Conservation (phyloP, 2,888 invertebrate species). For the Drosophila mayaguana region DNA sequence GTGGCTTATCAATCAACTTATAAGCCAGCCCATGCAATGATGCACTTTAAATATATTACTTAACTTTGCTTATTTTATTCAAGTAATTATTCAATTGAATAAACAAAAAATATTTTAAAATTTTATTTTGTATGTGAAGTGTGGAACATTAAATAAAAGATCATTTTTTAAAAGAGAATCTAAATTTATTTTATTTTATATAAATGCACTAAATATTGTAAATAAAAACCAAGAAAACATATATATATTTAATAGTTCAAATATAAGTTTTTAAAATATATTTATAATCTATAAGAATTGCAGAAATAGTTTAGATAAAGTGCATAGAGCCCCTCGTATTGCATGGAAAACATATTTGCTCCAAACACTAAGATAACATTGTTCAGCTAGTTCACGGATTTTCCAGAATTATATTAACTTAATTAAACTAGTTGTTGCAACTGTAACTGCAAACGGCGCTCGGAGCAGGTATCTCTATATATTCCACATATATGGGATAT, state of each 20-base stretch:
- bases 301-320: neutral
- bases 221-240: no score
- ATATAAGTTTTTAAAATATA: no score
- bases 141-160: no score
- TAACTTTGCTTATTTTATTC: neutral
- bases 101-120: no score
- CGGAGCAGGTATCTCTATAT: slow-evolving; percentile 14
- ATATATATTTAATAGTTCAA: no score
- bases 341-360: neutral
- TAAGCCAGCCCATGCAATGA: neutral
- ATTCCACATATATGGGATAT: slow-evolving; percentile 33
- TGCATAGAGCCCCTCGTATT: neutral
- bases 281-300: neutral
- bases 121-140: no score
- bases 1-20: neutral
- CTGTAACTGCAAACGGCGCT: neutral
- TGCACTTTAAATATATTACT: neutral
- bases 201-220: no score
- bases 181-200: no score
- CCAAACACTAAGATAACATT: neutral
- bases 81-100: neutral
- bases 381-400: slow-evolving; percentile 15
- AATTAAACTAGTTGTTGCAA: slow-evolving; percentile 41
- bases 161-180: no score
- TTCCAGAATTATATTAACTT: slow-evolving; percentile 42